phyloP scores from a whole-genome alignment of 2,888 invertebrate species.

The Eristalis pertinax region DNA sequence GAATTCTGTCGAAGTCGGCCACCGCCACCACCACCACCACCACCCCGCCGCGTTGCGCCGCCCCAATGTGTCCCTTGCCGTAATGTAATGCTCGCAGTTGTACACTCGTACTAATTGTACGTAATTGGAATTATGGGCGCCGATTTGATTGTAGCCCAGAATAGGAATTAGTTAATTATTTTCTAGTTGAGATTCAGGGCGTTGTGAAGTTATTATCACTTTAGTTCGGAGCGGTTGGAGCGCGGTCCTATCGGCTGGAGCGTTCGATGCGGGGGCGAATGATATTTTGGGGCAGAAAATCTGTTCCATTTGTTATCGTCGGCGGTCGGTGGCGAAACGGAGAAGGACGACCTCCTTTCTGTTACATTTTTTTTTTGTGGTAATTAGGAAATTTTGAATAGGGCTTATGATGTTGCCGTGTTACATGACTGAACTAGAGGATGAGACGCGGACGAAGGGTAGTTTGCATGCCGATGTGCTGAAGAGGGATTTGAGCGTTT shows the following conservation, averaged over 20 bases:
- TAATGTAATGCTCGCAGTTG: slow-evolving; percentile 64
- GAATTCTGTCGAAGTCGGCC: slow-evolving; percentile 29
- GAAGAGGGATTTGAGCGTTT: slow-evolving; percentile 16
- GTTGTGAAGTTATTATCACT: slow-evolving; percentile 65
- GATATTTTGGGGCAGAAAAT: slow-evolving; percentile 36
- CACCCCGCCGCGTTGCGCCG: neutral
- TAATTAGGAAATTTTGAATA: slow-evolving; percentile 56
- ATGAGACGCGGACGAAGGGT: slow-evolving; percentile 5
- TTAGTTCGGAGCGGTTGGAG: slow-evolving; percentile 49
- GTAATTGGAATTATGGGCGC: slow-evolving; percentile 67
- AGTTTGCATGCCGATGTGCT: slow-evolving; percentile 2
- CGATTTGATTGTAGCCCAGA: slow-evolving; percentile 63
- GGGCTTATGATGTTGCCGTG: slow-evolving; percentile 48
- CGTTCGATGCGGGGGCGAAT: slow-evolving; percentile 9
- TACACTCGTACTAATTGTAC: slow-evolving; percentile 65
- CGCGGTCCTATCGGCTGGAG: slow-evolving; percentile 25
- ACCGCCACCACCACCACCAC: neutral
- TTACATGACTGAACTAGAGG: slow-evolving; percentile 29
- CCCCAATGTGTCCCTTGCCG: slow-evolving; percentile 40
- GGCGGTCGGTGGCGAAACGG: slow-evolving; percentile 9
- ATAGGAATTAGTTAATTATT: slow-evolving; percentile 69
- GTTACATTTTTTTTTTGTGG: slow-evolving; percentile 23
- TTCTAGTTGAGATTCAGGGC: slow-evolving; percentile 68
- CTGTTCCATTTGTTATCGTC: slow-evolving; percentile 63
- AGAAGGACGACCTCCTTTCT: slow-evolving; percentile 15